Conservation (phyloP, 2,113 vertebrate genomes). For the Limnothrissa miodon region DNA sequence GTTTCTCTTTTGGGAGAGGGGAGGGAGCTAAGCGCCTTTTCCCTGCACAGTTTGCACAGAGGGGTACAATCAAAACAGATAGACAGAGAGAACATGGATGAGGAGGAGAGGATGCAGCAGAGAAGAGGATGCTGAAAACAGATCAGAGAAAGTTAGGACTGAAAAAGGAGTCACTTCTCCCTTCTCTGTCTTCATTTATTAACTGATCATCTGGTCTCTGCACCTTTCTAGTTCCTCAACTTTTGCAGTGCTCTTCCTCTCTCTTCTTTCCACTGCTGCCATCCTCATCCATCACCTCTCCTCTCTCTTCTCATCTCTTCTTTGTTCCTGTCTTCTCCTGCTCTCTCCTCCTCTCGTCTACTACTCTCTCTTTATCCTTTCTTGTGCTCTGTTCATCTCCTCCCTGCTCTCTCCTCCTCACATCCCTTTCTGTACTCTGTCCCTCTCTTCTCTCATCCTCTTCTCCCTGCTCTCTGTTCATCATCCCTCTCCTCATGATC, state of each 20-base stretch:
- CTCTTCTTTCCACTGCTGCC: not conserved
- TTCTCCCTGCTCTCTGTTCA: not conserved
- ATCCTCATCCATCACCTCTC: not conserved
- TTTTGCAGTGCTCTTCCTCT: not conserved
- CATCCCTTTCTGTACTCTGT: not conserved
- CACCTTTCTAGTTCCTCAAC: not conserved
- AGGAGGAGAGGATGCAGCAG: no score
- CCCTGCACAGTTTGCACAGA: no score
- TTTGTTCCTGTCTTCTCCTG: not conserved
- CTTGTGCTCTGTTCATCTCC: not conserved
- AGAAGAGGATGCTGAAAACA: no score
- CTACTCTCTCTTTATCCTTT: not conserved
- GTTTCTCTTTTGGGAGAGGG: no score
- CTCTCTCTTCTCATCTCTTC: not conserved
- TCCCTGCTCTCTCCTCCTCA: not conserved
- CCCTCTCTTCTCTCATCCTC: not conserved
- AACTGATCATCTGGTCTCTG: constrained; percentile 38
- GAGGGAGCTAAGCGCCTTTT: no score
- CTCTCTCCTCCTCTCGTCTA: not conserved
- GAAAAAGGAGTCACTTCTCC: not conserved
- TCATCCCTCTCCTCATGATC: not conserved
- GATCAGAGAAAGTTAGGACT: no score
- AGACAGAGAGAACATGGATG: not conserved
- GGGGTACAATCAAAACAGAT: no score
- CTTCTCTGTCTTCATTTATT: not conserved